Percentiles rank a stretch among this genome's conserved stretches.
Evolutionary conservation across 2,888 invertebrate genomes (phyloP).

Genomic region (Oeneis ivallda): DNA sequence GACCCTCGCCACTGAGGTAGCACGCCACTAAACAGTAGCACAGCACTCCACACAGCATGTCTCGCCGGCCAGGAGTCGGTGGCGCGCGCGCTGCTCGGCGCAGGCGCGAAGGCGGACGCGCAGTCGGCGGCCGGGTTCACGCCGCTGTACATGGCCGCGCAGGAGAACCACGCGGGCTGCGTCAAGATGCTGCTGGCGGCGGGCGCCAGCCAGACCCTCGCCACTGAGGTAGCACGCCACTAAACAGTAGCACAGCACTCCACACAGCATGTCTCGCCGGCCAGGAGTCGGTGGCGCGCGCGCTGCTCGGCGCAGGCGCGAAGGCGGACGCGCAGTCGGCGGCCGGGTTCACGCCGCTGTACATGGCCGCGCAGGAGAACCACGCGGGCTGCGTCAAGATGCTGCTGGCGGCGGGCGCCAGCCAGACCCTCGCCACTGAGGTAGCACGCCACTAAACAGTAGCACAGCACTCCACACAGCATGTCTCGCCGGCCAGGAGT

Average conservation of each 20-base stretch:
- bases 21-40: background rate
- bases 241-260: background rate
- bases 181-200: slow-evolving; percentile 95
- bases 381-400: slow-evolving; percentile 96
- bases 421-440: slow-evolving; percentile 98
- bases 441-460: too few species aligned
- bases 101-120: too few species aligned
- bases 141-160: slow-evolving; percentile 98
- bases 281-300: slow-evolving; percentile 95
- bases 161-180: slow-evolving; percentile 81
- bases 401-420: slow-evolving; percentile 95
- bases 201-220: slow-evolving; percentile 97
- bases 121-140: slow-evolving; percentile 99
- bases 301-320: slow-evolving; percentile 94
- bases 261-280: too few species aligned
- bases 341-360: slow-evolving; percentile 98
- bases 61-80: too few species aligned
- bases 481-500: slow-evolving; percentile 97
- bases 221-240: slow-evolving; percentile 96
- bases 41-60: too few species aligned
- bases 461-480: slow-evolving; percentile 98
- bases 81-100: too few species aligned
- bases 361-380: slow-evolving; percentile 99
- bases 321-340: slow-evolving; percentile 98
- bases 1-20: slow-evolving; percentile 96